Percentiles rank a stretch among this genome's conserved stretches.
Evolutionary conservation across 2,888 invertebrate genomes (phyloP).

Genomic region (Tetheella fluctuosa): DNA sequence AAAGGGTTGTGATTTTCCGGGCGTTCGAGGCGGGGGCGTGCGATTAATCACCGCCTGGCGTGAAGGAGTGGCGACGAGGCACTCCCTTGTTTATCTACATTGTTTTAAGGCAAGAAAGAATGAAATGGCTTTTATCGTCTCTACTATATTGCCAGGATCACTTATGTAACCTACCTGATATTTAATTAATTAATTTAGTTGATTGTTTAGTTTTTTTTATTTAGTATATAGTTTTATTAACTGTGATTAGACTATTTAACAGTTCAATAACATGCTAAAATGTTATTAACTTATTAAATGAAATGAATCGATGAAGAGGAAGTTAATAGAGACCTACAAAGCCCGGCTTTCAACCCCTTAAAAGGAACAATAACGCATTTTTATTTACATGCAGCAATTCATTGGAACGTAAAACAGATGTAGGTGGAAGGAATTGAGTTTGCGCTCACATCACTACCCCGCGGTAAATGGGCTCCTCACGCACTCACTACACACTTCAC

Average conservation of each 20-base stretch:
- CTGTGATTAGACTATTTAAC: background rate
- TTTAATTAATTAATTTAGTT: background rate
- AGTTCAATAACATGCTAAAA: background rate
- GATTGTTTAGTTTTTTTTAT: background rate
- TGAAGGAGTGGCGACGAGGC: constrained; percentile 53
- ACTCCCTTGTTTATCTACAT: constrained; percentile 53
- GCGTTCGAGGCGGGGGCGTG: constrained; percentile 62
- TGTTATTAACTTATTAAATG: background rate
- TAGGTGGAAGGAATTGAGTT: constrained; percentile 66
- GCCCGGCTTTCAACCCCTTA: constrained; percentile 45
- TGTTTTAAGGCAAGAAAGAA: constrained; percentile 24
- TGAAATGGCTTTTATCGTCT: constrained; percentile 5
- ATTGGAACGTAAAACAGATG: constrained; percentile 73
- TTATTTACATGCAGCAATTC: constrained; percentile 73
- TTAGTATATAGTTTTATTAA: background rate
- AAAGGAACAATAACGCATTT: constrained; percentile 66
- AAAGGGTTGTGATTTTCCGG: constrained; percentile 83
- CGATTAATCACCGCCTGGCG: constrained; percentile 69
- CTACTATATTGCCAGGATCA: background rate
- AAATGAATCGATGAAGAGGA: constrained; percentile 17
- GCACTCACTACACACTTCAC: constrained; percentile 52
- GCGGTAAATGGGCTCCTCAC: constrained; percentile 48
- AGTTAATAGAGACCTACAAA: constrained; percentile 52
- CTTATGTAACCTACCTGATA: background rate
- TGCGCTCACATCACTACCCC: constrained; percentile 50